A percentile compares a stretch with the other conserved stretches of the same genome.
These are phyloP conservation scores for Hirtodrosophila histrioides DNA, from an alignment of 2,888 invertebrate species.

Conservation along the genomic window DNA sequence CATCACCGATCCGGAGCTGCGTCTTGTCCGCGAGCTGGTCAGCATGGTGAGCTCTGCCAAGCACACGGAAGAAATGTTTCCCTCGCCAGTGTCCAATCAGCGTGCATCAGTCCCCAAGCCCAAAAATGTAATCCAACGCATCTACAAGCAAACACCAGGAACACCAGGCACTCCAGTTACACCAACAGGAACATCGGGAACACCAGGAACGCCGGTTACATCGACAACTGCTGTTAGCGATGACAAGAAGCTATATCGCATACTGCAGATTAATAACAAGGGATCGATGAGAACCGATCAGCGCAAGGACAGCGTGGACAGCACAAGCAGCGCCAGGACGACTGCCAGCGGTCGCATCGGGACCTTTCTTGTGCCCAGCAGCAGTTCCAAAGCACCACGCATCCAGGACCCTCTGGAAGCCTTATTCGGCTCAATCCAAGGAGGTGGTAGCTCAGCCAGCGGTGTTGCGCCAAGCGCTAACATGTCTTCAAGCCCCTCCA, in stretches of 20 bases:
- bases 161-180: not conserved
- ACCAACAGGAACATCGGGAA: not conserved
- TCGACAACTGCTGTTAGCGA: constrained; percentile 11
- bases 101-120: not conserved
- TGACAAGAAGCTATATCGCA: constrained; percentile 45
- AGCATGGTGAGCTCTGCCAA: constrained; percentile 74
- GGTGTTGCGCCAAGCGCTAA: not conserved
- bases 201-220: not conserved
- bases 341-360: not conserved
- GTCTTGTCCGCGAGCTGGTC: constrained; percentile 73
- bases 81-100: not conserved
- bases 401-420: constrained; percentile 5
- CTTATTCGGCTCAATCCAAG: constrained; percentile 1
- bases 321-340: constrained; percentile 16
- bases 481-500: not conserved
- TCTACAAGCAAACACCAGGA: not conserved
- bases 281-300: not conserved
- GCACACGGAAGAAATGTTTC: constrained; percentile 20
- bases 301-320: constrained; percentile 51
- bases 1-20: constrained; percentile 61
- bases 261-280: constrained; percentile 35
- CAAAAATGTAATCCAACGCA: not conserved
- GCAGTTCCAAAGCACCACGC: not conserved
- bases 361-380: constrained; percentile 32
- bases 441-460: not conserved